Conservation (phyloP, 2,888 invertebrate genomes). For the Penaeus monodon region DNA sequence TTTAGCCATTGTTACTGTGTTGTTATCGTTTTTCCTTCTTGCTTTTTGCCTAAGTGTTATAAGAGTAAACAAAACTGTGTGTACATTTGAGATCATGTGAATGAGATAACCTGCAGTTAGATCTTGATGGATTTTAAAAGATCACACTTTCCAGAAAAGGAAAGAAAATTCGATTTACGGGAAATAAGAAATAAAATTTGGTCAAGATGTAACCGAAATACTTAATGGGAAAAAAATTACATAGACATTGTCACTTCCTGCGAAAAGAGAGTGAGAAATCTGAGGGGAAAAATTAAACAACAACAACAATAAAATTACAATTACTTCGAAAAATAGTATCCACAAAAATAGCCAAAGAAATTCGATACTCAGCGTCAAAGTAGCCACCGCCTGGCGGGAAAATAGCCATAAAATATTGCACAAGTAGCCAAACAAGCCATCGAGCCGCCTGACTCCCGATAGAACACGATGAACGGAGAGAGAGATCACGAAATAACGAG, state of each 20-base stretch:
- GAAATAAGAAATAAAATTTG: too few species aligned
- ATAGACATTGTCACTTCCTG: background rate
- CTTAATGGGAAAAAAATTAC: background rate
- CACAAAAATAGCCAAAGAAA: too few species aligned
- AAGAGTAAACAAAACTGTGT: background rate
- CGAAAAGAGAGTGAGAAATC: background rate
- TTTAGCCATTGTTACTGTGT: background rate
- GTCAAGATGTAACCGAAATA: too few species aligned
- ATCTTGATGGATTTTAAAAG: background rate
- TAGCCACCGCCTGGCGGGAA: too few species aligned
- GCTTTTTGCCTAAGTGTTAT: background rate
- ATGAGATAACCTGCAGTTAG: background rate
- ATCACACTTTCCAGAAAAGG: too few species aligned
- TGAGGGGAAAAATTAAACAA: background rate
- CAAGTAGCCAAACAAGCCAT: too few species aligned
- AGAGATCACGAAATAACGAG: conserved; percentile 45
- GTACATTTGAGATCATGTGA: background rate
- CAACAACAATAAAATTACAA: too few species aligned
- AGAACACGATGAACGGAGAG: conserved; percentile 35
- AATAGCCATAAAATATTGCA: too few species aligned
- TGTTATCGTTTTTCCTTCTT: background rate
- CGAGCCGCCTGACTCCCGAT: too few species aligned
- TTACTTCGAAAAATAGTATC: too few species aligned
- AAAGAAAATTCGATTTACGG: too few species aligned
- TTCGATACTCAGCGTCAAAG: too few species aligned